These are phyloP conservation scores for Agriopis marginaria DNA, from an alignment of 2,888 invertebrate genomes.

Conservation along the genomic window DNA sequence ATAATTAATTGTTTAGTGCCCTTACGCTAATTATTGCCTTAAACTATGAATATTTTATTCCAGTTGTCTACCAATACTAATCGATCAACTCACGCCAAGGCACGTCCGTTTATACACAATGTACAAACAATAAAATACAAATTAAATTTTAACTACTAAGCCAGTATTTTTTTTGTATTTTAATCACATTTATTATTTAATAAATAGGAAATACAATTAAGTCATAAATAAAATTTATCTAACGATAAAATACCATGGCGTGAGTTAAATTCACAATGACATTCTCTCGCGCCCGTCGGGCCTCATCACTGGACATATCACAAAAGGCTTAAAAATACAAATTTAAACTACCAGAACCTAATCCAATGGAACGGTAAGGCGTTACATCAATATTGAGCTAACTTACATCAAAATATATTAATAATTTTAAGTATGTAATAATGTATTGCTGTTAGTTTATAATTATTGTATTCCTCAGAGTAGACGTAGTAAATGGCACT, in stretches of 20 bases:
- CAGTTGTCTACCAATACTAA: conserved; percentile 63
- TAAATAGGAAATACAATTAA: conserved; percentile 34
- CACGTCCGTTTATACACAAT: conserved; percentile 38
- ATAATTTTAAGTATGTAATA: conserved; percentile 71
- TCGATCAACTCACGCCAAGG: conserved; percentile 58
- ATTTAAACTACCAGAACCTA: conserved; percentile 80
- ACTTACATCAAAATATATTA: conserved; percentile 83
- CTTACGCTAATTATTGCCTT: conserved; percentile 84
- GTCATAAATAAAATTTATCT: conserved; percentile 44
- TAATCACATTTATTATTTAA: conserved; percentile 35
- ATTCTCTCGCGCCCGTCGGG: conserved; percentile 40
- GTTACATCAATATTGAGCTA: conserved; percentile 84
- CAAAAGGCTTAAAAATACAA: conserved; percentile 77
- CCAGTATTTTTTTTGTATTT: conserved; percentile 36
- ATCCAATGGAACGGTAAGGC: conserved; percentile 84
- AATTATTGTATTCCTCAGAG: conserved; percentile 75
- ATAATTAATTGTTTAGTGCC: conserved; percentile 81
- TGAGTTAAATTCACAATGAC: conserved; percentile 44
- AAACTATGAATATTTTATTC: conserved; percentile 73
- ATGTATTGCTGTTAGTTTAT: conserved; percentile 82
- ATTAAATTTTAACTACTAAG: conserved; percentile 35
- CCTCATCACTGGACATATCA: conserved; percentile 82
- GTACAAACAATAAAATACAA: conserved; percentile 30
- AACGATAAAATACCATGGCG: conserved; percentile 46
- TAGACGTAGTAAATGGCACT: conserved; percentile 82